phyloP scores from a whole-genome alignment of 2,797 vertebrate genomes.

The Menidia menidia region DNA sequence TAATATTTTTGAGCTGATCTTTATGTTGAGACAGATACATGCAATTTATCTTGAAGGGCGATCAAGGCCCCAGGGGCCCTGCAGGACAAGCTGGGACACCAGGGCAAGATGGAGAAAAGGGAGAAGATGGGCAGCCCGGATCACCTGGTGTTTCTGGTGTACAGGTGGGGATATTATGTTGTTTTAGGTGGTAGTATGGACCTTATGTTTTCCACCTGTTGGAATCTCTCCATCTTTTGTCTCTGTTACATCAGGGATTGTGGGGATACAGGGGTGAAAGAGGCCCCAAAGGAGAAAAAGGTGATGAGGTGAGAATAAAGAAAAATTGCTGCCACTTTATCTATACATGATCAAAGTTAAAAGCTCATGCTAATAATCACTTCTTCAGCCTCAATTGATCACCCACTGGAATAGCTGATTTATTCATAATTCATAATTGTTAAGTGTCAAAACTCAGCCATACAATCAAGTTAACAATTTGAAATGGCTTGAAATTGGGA shows the following conservation, averaged over 20 bases:
- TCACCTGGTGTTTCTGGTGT: conserved; percentile 79
- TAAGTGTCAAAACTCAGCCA: too few species aligned
- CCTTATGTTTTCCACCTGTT: background rate
- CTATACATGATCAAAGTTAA: too few species aligned
- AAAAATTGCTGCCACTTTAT: conserved; percentile 12
- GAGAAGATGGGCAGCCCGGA: conserved; percentile 85
- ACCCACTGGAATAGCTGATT: too few species aligned
- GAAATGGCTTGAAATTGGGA: too few species aligned
- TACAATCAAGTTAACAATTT: too few species aligned
- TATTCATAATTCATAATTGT: too few species aligned
- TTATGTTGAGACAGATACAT: background rate
- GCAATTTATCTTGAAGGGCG: conserved; percentile 78
- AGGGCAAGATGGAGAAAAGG: conserved; percentile 84
- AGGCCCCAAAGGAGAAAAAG: conserved; percentile 86
- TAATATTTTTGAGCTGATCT: background rate
- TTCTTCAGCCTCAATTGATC: too few species aligned
- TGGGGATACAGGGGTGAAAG: conserved; percentile 89
- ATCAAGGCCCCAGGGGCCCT: conserved; percentile 79
- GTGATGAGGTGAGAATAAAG: conserved; percentile 87
- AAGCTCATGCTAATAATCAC: too few species aligned
- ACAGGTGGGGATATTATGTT: conserved; percentile 74
- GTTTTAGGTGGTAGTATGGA: background rate
- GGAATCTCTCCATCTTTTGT: conserved; percentile 5
- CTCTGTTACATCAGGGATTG: conserved; percentile 77
- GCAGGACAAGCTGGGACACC: conserved; percentile 79